A percentile compares a stretch with the other conserved stretches of the same genome.
Evolutionary conservation across 1,140 invertebrate genomes (phyloP).

Genomic region (Gerris buenoi): DNA sequence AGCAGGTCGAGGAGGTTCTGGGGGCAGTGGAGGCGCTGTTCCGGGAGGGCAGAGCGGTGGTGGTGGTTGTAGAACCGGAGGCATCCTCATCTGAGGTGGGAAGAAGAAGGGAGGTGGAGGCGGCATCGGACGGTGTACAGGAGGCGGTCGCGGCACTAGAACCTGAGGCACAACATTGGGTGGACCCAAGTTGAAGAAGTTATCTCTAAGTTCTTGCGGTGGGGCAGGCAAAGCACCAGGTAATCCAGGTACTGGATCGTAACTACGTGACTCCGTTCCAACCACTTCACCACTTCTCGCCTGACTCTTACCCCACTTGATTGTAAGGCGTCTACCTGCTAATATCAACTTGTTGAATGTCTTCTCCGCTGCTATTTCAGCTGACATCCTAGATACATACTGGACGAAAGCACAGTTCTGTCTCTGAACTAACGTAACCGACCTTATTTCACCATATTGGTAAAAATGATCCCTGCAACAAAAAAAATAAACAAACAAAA

Average conservation of each 20-base stretch:
- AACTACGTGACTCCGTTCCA: slow-evolving; percentile 28
- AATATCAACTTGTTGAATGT: slow-evolving; percentile 92
- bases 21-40: slow-evolving; percentile 30
- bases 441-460: slow-evolving; percentile 96
- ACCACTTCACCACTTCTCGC: slow-evolving; percentile 32
- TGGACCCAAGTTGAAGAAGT: slow-evolving; percentile 61
- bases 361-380: slow-evolving; percentile 87
- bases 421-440: slow-evolving; percentile 74
- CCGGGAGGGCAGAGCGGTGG: slow-evolving; percentile 24
- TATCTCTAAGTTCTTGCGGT: slow-evolving; percentile 57
- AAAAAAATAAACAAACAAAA: slow-evolving; percentile 1
- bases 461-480: slow-evolving; percentile 74
- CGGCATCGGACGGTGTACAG: slow-evolving; percentile 22
- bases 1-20: slow-evolving; percentile 29
- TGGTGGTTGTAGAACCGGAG: slow-evolving; percentile 16
- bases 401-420: slow-evolving; percentile 98
- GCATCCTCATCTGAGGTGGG: slow-evolving; percentile 34
- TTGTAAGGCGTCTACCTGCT: slow-evolving; percentile 69
- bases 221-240: slow-evolving; percentile 63
- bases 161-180: slow-evolving; percentile 38
- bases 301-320: slow-evolving; percentile 93
- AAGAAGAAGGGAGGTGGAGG: slow-evolving; percentile 26
- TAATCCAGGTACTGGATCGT: slow-evolving; percentile 79
- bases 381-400: slow-evolving; percentile 74
- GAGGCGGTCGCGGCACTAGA: slow-evolving; percentile 37